phyloP scores from a whole-genome alignment of 2,888 invertebrate species.

The Leptodirus hochenwartii region DNA sequence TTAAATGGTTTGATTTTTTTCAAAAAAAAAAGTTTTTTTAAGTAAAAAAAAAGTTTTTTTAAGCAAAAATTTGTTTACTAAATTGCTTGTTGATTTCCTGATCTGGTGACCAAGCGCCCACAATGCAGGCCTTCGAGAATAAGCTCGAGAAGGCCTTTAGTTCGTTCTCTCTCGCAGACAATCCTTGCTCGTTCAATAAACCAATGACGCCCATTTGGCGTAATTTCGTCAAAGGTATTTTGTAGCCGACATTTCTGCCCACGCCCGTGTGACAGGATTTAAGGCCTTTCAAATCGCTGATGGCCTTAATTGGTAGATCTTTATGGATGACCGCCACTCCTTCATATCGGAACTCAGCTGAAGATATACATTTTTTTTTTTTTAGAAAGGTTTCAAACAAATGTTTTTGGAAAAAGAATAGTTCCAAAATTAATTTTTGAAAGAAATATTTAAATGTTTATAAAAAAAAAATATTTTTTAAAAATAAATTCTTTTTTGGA shows the following conservation, averaged over 20 bases:
- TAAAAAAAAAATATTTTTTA: background rate
- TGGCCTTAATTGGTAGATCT: conserved; percentile 43
- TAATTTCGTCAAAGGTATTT: conserved; percentile 61
- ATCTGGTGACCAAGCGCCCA: conserved; percentile 69
- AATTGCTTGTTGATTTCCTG: conserved; percentile 47
- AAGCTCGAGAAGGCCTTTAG: conserved; percentile 60
- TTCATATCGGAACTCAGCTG: conserved; percentile 62
- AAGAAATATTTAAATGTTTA: background rate
- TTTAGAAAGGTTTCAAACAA: background rate
- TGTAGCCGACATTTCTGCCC: conserved; percentile 77
- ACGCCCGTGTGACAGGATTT: conserved; percentile 79
- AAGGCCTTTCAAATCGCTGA: conserved; percentile 52
- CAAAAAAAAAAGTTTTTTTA: conserved; percentile 4
- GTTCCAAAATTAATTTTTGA: no score
- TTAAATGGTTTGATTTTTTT: conserved; percentile 5
- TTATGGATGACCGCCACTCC: conserved; percentile 68
- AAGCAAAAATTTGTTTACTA: no score
- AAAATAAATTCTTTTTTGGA: background rate
- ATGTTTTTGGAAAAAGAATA: no score
- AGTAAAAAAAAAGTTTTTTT: no score
- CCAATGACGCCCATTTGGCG: conserved; percentile 50
- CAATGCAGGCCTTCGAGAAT: conserved; percentile 70
- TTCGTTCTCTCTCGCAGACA: conserved; percentile 62
- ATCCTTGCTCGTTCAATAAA: conserved; percentile 45
- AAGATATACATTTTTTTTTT: conserved; percentile 14